Evolutionary conservation across 1,140 invertebrate genomes (phyloP).

Genomic region (Homarus americanus): DNA sequence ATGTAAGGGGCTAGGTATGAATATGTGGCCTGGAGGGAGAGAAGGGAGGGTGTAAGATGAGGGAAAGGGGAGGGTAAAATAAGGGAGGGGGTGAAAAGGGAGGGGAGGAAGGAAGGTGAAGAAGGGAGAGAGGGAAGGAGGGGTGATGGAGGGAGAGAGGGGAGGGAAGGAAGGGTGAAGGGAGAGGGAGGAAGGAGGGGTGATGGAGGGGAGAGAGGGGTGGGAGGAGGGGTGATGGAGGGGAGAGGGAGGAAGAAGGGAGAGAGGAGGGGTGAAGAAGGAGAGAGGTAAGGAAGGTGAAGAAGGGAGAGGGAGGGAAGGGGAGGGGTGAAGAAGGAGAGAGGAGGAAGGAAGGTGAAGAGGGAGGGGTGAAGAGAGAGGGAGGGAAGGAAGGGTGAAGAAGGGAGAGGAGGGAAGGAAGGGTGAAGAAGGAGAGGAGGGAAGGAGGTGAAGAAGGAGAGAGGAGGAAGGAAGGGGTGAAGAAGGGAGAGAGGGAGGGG

Average conservation of each 20-base stretch:
- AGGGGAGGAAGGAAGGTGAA: no score
- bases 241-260: neutral
- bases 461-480: no score
- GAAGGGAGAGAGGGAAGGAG: neutral
- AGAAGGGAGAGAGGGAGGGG: neutral
- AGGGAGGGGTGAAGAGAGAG: neutral
- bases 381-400: neutral
- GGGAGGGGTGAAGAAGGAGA: neutral
- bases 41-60: no score
- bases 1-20: no score
- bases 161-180: neutral
- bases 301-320: neutral
- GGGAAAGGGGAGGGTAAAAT: no score
- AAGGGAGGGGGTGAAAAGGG: no score
- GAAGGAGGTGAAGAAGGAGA: neutral
- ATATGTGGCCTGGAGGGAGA: no score
- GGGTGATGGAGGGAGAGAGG: neutral
- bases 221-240: neutral
- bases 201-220: constrained; percentile 2
- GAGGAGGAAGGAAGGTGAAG: neutral
- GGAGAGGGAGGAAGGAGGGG: neutral
- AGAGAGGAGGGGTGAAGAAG: no score
- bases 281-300: neutral
- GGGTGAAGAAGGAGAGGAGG: neutral
- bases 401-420: neutral